Evolutionary conservation across 2,113 vertebrate species (phyloP).

Genomic region (Mormyrus iriodes): DNA sequence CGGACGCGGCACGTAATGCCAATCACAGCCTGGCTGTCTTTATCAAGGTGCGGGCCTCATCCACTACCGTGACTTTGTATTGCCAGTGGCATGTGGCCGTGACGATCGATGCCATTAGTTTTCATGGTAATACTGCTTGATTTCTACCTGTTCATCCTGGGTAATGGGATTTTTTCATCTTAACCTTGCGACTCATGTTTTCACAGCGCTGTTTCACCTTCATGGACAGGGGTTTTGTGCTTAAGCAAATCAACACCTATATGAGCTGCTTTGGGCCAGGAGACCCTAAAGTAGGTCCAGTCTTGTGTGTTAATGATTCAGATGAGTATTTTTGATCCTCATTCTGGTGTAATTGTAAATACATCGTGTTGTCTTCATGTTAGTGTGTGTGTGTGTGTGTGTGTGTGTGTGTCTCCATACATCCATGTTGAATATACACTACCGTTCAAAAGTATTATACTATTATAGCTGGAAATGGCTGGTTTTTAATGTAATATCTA

Average conservation of each 20-base stretch:
- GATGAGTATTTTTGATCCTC: not conserved
- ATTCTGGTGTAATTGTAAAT: not conserved
- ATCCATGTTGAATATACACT: not conserved
- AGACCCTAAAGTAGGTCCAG: constrained; percentile 79
- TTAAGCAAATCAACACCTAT: constrained; percentile 98
- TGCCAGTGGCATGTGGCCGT: not conserved
- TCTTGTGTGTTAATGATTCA: not conserved
- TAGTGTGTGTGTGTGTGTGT: not conserved
- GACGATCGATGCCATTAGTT: not conserved
- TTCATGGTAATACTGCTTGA: not conserved
- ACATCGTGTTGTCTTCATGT: not conserved
- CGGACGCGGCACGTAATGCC: constrained; percentile 88
- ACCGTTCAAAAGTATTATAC: too few relatives aligned
- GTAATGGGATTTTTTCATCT: not conserved
- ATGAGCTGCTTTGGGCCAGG: constrained; percentile 89
- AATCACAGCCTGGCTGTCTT: constrained; percentile 94
- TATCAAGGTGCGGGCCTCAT: constrained; percentile 25
- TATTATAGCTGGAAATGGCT: too few relatives aligned
- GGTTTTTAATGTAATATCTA: too few relatives aligned
- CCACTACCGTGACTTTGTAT: not conserved
- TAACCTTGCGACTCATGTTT: not conserved
- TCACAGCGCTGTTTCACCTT: constrained; percentile 90
- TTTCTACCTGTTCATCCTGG: not conserved
- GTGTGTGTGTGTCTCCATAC: not conserved
- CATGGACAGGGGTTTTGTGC: constrained; percentile 94